Evolutionary conservation across 1,140 invertebrate species (phyloP).

Genomic region (Hormaphis cornu): DNA sequence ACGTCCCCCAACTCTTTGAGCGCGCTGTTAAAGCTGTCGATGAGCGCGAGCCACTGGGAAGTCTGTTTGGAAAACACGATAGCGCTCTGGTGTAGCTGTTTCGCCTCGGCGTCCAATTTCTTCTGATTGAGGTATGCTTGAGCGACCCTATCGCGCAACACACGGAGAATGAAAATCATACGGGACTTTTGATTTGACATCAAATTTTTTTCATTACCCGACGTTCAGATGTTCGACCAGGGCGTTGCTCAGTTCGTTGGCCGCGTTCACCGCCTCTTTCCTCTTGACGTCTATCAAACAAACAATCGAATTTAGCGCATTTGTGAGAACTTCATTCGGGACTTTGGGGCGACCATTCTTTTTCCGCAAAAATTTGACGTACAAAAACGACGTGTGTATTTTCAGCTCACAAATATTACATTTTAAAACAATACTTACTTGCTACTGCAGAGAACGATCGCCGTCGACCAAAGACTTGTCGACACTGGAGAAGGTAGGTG

Average conservation of each 20-base stretch:
- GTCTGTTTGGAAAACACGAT: conserved; percentile 93
- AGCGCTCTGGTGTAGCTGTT: conserved; percentile 88
- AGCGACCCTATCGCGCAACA: conserved; percentile 65
- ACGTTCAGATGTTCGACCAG: conserved; percentile 95
- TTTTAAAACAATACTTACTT: too few relatives aligned
- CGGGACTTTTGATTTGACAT: background rate
- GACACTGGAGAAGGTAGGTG: too few relatives aligned
- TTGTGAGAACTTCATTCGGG: background rate
- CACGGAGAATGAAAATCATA: conserved; percentile 15
- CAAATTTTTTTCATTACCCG: conserved; percentile 57
- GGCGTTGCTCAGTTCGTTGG: conserved; percentile 83
- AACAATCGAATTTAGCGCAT: conserved; percentile 19
- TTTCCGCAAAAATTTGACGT: background rate
- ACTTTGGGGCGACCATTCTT: background rate
- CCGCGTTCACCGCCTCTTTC: conserved; percentile 84
- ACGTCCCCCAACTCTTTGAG: conserved; percentile 98
- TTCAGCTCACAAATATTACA: background rate
- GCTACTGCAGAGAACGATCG: too few relatives aligned
- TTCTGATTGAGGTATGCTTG: conserved; percentile 98
- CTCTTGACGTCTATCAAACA: conserved; percentile 43
- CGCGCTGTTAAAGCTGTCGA: conserved; percentile 90
- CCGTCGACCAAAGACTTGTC: too few relatives aligned
- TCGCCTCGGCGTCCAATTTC: conserved; percentile 90
- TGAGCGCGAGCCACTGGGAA: conserved; percentile 85
- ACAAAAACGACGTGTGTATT: background rate